phyloP scores from a whole-genome alignment of 2,113 vertebrate genomes.

The Theropithecus gelada region DNA sequence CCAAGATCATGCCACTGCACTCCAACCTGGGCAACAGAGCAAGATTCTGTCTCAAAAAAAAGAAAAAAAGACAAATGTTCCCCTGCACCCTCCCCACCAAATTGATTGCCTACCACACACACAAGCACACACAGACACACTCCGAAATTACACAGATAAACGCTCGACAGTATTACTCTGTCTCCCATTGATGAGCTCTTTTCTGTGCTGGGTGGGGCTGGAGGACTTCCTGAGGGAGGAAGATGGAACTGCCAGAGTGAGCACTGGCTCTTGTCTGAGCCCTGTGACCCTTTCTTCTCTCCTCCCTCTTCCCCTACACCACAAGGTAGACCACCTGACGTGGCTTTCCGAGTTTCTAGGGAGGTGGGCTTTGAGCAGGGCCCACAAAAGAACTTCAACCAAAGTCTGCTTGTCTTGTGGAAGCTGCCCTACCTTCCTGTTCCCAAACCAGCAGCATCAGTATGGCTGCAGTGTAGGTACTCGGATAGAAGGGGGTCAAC shows the following conservation, averaged over 20 bases:
- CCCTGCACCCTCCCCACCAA: not conserved
- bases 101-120: not conserved
- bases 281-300: not conserved
- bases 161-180: not conserved
- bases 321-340: not conserved
- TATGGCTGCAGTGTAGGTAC: not conserved
- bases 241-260: not conserved
- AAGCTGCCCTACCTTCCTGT: not conserved
- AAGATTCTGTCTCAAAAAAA: no score
- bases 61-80: not conserved
- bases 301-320: rapidly evolving
- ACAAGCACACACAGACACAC: not conserved
- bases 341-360: not conserved
- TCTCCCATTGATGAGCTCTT: not conserved
- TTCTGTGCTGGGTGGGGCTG: not conserved
- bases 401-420: no score
- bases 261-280: not conserved
- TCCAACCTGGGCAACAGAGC: no score
- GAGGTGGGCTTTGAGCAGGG: not conserved
- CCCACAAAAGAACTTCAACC: not conserved
- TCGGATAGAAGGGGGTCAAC: no score
- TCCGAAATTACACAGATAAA: not conserved
- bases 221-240: not conserved
- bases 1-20: no score
- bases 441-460: not conserved